Conservation (phyloP, 2,113 vertebrate species). For the Sorex araneus region DNA sequence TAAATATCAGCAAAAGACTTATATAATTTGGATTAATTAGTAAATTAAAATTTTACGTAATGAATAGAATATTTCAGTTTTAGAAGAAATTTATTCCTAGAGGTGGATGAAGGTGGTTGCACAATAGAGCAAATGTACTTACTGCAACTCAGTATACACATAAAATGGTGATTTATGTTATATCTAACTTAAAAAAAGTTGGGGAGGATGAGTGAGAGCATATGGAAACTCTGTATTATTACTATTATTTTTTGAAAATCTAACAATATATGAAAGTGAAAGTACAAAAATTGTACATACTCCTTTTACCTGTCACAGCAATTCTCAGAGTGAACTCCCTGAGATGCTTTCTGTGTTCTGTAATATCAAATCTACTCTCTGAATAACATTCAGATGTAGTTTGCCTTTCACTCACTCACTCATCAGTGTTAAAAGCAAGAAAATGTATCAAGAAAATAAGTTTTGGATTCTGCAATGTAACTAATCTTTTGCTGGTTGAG, state of each 20-base stretch:
- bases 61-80: neutral
- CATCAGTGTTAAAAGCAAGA: neutral
- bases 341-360: neutral
- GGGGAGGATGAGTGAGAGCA: neutral
- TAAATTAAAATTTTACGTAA: neutral
- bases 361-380: neutral
- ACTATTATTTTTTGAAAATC: neutral
- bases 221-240: neutral
- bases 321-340: neutral
- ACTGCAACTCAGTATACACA: neutral
- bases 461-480: conserved; percentile 18
- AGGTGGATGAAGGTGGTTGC: neutral
- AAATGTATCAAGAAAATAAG: neutral
- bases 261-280: conserved; percentile 19
- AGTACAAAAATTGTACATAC: neutral
- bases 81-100: neutral
- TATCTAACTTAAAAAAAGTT: too few species aligned
- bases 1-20: neutral
- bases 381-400: neutral
- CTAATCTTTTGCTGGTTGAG: neutral
- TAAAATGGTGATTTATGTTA: neutral
- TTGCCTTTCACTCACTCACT: neutral
- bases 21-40: neutral
- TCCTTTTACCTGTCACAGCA: neutral
- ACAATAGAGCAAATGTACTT: neutral